These are phyloP conservation scores for Myiotriccus ornatus DNA, from an alignment of 2,797 vertebrate genomes.

Conservation along the genomic window DNA sequence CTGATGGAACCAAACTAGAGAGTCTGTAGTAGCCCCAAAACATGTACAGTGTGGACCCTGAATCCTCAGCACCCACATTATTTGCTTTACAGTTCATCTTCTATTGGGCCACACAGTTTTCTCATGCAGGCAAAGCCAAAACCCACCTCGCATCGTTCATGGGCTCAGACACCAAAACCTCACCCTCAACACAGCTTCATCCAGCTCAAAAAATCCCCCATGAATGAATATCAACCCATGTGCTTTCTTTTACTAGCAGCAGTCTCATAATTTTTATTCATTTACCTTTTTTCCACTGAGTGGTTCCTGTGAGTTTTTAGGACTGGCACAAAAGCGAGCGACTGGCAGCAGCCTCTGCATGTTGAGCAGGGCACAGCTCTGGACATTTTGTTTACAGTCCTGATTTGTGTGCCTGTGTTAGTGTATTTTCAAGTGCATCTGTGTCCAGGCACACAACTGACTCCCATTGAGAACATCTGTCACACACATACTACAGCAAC, in stretches of 20 bases:
- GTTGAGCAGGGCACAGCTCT: background rate
- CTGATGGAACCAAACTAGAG: background rate
- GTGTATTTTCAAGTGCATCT: background rate
- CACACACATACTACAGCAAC: background rate
- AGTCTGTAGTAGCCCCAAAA: background rate
- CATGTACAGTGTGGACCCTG: background rate
- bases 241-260: background rate
- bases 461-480: conserved; percentile 2
- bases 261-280: background rate
- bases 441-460: background rate
- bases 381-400: background rate
- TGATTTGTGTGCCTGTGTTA: background rate
- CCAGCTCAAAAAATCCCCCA: fast-evolving
- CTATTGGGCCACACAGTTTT: background rate
- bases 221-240: background rate
- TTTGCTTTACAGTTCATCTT: background rate
- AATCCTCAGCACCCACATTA: background rate
- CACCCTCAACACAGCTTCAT: background rate
- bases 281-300: background rate
- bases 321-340: background rate
- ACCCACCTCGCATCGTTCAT: background rate
- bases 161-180: background rate
- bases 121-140: background rate
- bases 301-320: background rate
- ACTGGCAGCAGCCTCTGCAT: background rate